These are phyloP conservation scores for Cottus gobio DNA, from an alignment of 2,113 vertebrate species.

Conservation along the genomic window DNA sequence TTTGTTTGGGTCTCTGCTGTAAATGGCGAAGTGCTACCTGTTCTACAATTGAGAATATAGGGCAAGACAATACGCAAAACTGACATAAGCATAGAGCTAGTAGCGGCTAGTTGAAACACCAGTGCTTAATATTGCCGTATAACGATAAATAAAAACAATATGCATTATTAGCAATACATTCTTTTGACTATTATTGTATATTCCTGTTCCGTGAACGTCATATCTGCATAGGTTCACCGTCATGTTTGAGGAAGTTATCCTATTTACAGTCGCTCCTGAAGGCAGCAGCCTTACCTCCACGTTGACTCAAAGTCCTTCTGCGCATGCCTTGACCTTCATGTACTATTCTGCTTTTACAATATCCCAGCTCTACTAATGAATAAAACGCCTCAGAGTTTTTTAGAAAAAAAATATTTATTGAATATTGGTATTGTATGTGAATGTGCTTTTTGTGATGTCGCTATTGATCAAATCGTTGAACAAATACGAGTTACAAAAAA, in stretches of 20 bases:
- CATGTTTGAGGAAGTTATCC: neutral
- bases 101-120: neutral
- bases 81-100: neutral
- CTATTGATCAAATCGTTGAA: neutral
- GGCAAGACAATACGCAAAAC: neutral
- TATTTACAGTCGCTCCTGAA: conserved; percentile 30
- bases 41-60: neutral
- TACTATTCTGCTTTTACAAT: conserved; percentile 19
- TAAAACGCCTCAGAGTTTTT: no score
- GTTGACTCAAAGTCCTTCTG: conserved; percentile 19
- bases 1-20: neutral
- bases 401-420: no score
- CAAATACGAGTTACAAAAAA: neutral
- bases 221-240: neutral
- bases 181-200: no score
- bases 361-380: neutral
- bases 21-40: no score
- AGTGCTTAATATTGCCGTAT: neutral
- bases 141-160: neutral
- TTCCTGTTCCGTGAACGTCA: neutral
- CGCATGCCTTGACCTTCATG: conserved; percentile 63
- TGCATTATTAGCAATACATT: neutral
- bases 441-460: neutral
- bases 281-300: neutral
- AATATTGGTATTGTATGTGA: neutral